Conservation (phyloP, 2,888 invertebrate species). For the Glyphotaelius pellucidus region DNA sequence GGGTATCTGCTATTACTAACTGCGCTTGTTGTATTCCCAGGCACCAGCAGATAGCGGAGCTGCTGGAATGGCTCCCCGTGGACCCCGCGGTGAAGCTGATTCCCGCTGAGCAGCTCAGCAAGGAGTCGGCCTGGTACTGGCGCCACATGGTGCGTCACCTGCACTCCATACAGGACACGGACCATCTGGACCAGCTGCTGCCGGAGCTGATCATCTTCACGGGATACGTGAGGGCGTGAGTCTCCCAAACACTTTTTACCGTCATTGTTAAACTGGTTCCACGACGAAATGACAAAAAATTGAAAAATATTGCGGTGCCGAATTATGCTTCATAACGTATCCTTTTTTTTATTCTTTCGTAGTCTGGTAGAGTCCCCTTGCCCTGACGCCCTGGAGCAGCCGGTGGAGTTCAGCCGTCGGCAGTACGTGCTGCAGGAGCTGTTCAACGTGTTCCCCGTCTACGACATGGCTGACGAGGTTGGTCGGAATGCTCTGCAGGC, state of each 20-base stretch:
- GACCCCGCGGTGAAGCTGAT: conserved; percentile 73
- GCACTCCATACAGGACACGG: conserved; percentile 75
- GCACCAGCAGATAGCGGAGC: conserved; percentile 74
- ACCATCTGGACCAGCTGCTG: conserved; percentile 79
- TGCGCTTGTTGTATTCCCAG: conserved; percentile 67
- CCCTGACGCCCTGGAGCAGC: conserved; percentile 71
- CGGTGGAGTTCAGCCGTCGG: conserved; percentile 73
- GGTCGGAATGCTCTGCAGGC: conserved; percentile 73
- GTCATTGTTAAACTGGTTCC: not conserved
- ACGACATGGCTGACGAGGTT: conserved; percentile 79
- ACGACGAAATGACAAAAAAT: too few relatives aligned
- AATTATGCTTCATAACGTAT: not conserved
- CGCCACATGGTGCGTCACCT: conserved; percentile 75
- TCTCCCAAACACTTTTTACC: conserved; percentile 64
- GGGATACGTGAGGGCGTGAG: conserved; percentile 84
- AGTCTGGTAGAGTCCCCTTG: conserved; percentile 76
- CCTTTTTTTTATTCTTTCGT: not conserved
- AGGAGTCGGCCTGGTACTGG: conserved; percentile 77
- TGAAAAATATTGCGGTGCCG: not conserved
- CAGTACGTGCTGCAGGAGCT: conserved; percentile 80
- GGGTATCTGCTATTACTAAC: not conserved
- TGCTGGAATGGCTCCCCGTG: conserved; percentile 76
- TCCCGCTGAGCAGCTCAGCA: conserved; percentile 74
- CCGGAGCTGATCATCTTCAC: conserved; percentile 87
- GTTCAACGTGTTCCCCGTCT: conserved; percentile 75